phyloP scores from a whole-genome alignment of 2,888 invertebrate genomes.

The Megalurothrips usitatus region DNA sequence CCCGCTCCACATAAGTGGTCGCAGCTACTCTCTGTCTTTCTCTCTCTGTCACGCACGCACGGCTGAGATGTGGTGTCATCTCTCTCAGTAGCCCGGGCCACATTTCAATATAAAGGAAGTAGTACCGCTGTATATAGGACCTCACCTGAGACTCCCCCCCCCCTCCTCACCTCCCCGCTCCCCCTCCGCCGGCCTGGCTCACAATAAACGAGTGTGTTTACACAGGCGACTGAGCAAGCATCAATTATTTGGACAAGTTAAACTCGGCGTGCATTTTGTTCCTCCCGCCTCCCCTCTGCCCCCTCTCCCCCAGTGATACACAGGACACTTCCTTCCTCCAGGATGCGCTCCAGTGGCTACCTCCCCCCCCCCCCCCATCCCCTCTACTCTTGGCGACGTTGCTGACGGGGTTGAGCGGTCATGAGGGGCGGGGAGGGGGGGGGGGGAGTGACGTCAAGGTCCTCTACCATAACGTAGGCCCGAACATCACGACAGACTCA shows the following conservation, averaged over 20 bases:
- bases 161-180: background rate
- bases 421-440: no score
- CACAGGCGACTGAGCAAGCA: conserved; percentile 25
- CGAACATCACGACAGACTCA: no score
- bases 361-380: background rate
- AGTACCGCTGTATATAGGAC: no score
- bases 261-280: conserved; percentile 26
- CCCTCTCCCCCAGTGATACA: background rate
- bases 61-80: background rate
- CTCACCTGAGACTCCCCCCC: background rate
- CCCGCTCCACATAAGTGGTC: background rate
- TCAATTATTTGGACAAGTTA: conserved; percentile 25
- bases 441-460: no score
- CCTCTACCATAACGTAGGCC: no score
- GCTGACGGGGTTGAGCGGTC: no score
- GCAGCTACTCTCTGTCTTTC: background rate
- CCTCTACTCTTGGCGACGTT: background rate
- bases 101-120: background rate
- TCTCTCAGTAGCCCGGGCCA: background rate
- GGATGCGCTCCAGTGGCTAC: conserved; percentile 6
- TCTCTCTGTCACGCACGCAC: background rate
- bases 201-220: conserved; percentile 26
- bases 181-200: background rate
- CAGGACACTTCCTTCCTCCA: conserved; percentile 17
- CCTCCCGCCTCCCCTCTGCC: background rate